Percentiles rank a stretch among this genome's conserved stretches.
phyloP scores from a whole-genome alignment of 2,888 invertebrate species.

The Nymphalis polychloros region DNA sequence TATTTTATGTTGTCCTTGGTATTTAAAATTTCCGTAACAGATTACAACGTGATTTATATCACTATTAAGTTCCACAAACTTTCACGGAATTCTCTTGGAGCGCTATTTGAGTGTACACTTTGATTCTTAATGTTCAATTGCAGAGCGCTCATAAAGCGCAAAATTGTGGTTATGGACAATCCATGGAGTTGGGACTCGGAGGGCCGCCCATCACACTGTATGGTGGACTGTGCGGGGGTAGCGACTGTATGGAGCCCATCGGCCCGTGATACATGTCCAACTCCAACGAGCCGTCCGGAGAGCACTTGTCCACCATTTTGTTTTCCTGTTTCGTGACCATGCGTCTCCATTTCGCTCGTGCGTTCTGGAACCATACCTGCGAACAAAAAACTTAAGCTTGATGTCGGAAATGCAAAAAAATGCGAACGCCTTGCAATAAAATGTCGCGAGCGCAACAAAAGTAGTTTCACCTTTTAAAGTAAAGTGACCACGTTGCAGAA shows the following conservation, averaged over 20 bases:
- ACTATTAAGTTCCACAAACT: constrained; percentile 37
- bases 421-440: constrained; percentile 46
- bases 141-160: constrained; percentile 71
- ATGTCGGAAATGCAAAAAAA: constrained; percentile 51
- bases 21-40: constrained; percentile 34
- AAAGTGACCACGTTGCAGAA: constrained; percentile 10
- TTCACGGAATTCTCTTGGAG: constrained; percentile 36
- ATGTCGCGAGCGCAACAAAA: constrained; percentile 49
- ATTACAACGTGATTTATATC: constrained; percentile 31
- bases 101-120: constrained; percentile 37
- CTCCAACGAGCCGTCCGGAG: constrained; percentile 84
- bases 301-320: constrained; percentile 87
- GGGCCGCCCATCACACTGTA: constrained; percentile 85
- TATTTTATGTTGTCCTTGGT: constrained; percentile 14
- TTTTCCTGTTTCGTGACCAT: constrained; percentile 92
- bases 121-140: constrained; percentile 45
- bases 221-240: constrained; percentile 86
- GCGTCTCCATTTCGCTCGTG: constrained; percentile 95
- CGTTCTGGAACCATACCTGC: constrained; percentile 98
- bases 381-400: constrained; percentile 66
- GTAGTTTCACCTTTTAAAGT: constrained; percentile 14
- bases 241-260: constrained; percentile 84
- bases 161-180: constrained; percentile 85
- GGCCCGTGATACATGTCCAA: constrained; percentile 84
- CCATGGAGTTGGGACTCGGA: constrained; percentile 87